A percentile compares a stretch with the other conserved stretches of the same genome.
Conservation (phyloP, 23 tunicate genomes). For the Aplidium turbinatum region DNA sequence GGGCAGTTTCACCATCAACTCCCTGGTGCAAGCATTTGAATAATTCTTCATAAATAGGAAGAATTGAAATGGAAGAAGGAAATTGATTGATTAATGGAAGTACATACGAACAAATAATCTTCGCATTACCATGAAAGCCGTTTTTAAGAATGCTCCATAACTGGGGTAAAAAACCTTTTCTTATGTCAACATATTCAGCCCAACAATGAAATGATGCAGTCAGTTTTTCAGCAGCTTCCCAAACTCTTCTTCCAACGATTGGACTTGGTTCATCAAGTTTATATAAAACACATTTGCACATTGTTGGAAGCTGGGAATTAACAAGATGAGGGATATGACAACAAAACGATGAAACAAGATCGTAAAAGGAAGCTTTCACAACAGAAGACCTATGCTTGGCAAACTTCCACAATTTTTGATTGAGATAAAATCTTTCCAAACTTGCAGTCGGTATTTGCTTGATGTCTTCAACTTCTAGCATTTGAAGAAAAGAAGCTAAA, state of each 20-base stretch:
- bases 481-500: slow-evolving; percentile 42
- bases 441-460: not conserved
- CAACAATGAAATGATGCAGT: slow-evolving; percentile 37
- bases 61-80: slow-evolving; percentile 40
- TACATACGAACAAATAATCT: slow-evolving; percentile 31
- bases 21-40: slow-evolving; percentile 33
- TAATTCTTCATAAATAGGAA: slow-evolving; percentile 54
- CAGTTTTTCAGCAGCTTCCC: slow-evolving; percentile 59
- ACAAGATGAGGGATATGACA: slow-evolving; percentile 19
- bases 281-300: slow-evolving; percentile 52
- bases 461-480: not conserved
- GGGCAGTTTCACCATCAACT: slow-evolving; percentile 19
- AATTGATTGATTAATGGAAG: slow-evolving; percentile 35
- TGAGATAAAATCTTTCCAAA: slow-evolving; percentile 25
- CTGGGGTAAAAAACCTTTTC: slow-evolving; percentile 71
- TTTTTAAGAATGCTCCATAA: slow-evolving; percentile 44
- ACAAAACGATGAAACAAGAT: slow-evolving; percentile 38
- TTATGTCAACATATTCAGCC: slow-evolving; percentile 62
- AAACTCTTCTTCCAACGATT: slow-evolving; percentile 33
- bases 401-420: slow-evolving; percentile 72
- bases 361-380: slow-evolving; percentile 58
- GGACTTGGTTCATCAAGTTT: slow-evolving; percentile 56
- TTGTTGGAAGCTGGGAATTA: slow-evolving; percentile 11
- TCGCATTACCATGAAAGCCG: slow-evolving; percentile 76
- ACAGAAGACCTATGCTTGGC: slow-evolving; percentile 48